Base-by-base conservation (phyloP, 2,113 vertebrate genomes). In the Tapirus terrestris region DNA sequence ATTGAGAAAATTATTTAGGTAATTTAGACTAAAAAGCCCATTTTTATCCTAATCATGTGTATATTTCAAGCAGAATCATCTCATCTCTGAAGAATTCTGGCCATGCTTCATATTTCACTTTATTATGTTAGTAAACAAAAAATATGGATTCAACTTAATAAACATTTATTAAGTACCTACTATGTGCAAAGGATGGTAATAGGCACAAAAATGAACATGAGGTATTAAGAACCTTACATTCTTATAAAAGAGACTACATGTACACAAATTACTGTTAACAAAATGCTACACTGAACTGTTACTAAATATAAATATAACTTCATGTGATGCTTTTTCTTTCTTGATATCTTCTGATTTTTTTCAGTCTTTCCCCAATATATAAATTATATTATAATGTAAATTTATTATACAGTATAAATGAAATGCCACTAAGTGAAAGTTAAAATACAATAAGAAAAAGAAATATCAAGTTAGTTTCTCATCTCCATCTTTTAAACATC, bases 381-480 rank as follows among this genome's bases (percentile, higher is more conserved):
- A 80, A 63, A 33, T 29, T 61, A 77, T 70, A n/a, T 56, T 79
- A 91, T 33, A 97, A 51, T 84, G 27, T 90, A 82, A 81, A 96
- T 89, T 36, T 91, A 88, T 73, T 70, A 89, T 31, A 76, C 27
- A 45, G 45, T 61, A 45, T 7, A 92, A 97, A 92, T 86, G 43
- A 97, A 96, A 96, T 68, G 21, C 7, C 60, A 94, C 23, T 88
- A 70, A 45, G 25, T 65, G 12, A 92, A 92, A 94, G 45, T 95
- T 84, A 87, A 90, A 96, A 60, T 51, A 56, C 68, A 93, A 61
- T n/a, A 86, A 79, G 33, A 89, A 94, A 95, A 72, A 65, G 43
- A 97, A 96, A 89, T 95, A 76, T 67, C 18, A 65, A 96, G 88
- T 96, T 85, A 93, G 33, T 85, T 18, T 63, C 51, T 33, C 8